phyloP scores from a whole-genome alignment of 2,797 vertebrate species.

The Schizopygopsis pylzovi region DNA sequence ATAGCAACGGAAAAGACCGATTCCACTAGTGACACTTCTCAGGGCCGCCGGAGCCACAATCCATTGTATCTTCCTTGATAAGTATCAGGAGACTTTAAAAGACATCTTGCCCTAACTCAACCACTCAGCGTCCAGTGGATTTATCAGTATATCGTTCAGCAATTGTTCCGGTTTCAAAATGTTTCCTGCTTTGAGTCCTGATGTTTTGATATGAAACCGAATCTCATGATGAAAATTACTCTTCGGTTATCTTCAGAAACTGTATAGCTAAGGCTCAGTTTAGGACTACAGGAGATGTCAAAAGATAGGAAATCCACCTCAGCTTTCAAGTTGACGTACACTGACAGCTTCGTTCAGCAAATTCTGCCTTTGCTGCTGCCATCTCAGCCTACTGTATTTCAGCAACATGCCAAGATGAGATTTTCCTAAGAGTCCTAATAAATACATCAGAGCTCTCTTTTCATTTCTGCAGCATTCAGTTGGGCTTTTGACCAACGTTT shows the following conservation, averaged over 20 bases:
- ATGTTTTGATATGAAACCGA: not conserved
- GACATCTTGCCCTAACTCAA: conserved; percentile 23
- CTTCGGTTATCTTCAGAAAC: not conserved
- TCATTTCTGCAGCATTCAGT: not conserved
- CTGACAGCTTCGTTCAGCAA: conserved; percentile 17
- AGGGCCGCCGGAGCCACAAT: conserved; percentile 45
- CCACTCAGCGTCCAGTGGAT: conserved; percentile 6
- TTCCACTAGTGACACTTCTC: conserved; percentile 56
- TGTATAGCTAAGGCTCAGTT: conserved; percentile 13
- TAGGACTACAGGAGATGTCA: conserved; percentile 8
- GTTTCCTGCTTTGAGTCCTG: not conserved
- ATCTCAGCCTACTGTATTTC: conserved; percentile 18
- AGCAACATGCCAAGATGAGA: conserved; percentile 9
- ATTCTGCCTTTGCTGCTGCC: conserved; percentile 24
- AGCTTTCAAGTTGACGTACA: conserved; percentile 37
- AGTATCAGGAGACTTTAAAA: conserved; percentile 41
- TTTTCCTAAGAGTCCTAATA: conserved; percentile 35
- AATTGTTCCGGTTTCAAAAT: not conserved
- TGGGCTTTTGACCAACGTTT: not conserved
- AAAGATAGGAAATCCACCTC: conserved; percentile 26
- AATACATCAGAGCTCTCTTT: conserved; percentile 27
- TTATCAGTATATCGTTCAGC: not conserved
- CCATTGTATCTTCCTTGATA: conserved; percentile 48
- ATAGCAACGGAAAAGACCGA: conserved; percentile 63
- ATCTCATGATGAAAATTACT: not conserved